phyloP scores from a whole-genome alignment of 37 sponge, comb jelly and placozoan species.

The Oscarella lobularis region DNA sequence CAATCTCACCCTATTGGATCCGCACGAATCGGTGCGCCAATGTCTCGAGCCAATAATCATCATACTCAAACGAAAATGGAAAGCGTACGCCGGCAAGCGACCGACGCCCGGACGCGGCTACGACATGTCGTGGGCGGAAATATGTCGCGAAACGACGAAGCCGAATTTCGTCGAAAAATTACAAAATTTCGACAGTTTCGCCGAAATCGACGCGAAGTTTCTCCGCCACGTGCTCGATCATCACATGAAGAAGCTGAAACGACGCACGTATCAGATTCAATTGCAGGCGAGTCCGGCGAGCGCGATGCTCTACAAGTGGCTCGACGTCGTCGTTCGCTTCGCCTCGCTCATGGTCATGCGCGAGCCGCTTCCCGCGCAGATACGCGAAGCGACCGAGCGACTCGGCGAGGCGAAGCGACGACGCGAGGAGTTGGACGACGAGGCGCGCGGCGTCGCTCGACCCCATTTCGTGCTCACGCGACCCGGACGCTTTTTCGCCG shows the following conservation, averaged over 20 bases:
- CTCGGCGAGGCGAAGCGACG: not conserved
- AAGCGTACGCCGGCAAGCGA: not conserved
- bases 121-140: not conserved
- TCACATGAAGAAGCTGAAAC: conserved; percentile 1
- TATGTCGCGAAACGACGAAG: not conserved
- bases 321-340: not conserved
- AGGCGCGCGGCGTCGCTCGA: not conserved
- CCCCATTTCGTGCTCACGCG: not conserved
- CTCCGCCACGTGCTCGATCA: not conserved
- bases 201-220: not conserved
- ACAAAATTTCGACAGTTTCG: not conserved
- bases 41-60: not conserved
- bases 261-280: not conserved
- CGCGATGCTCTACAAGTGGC: not conserved
- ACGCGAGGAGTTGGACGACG: not conserved
- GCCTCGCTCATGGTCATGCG: not conserved
- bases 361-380: not conserved
- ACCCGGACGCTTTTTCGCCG: not conserved
- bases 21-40: not conserved
- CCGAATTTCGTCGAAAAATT: not conserved
- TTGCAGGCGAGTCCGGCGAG: not conserved
- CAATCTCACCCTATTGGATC: not conserved
- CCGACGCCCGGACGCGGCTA: not conserved
- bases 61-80: not conserved
- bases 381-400: not conserved